Conservation (phyloP, 2,888 invertebrate genomes). For the Phyto melanocephala region DNA sequence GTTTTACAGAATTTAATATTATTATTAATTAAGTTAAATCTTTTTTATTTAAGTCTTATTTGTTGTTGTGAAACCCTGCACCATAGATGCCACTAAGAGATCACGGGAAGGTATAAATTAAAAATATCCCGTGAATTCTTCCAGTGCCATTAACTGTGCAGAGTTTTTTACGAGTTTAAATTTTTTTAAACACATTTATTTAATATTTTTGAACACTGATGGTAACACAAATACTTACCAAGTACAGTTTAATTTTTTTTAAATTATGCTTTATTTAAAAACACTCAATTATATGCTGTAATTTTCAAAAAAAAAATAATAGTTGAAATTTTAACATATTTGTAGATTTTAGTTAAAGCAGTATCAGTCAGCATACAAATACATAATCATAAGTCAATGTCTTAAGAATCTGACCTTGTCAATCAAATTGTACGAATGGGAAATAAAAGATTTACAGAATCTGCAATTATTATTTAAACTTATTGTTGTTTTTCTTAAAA, state of each 20-base stretch:
- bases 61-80: conserved; percentile 73
- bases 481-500: conserved; percentile 1
- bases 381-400: conserved; percentile 52
- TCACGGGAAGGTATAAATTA: conserved; percentile 79
- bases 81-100: conserved; percentile 80
- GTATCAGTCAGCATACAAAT: background rate
- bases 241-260: too few species aligned
- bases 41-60: conserved; percentile 27
- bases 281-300: too few species aligned
- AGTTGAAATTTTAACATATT: too few species aligned
- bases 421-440: conserved; percentile 28
- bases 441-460: background rate
- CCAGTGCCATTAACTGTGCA: conserved; percentile 83
- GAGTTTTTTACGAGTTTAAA: conserved; percentile 63
- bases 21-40: too few species aligned
- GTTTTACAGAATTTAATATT: too few species aligned
- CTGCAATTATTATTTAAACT: conserved; percentile 4
- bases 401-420: conserved; percentile 51
- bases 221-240: conserved; percentile 24
- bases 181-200: conserved; percentile 9
- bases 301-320: too few species aligned
- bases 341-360: background rate
- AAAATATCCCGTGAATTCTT: conserved; percentile 83
- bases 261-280: too few species aligned
- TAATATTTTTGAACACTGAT: conserved; percentile 4